A percentile compares a stretch with the other conserved stretches of the same genome.
phyloP scores from a whole-genome alignment of 1,140 invertebrate genomes.

The Bombus pascuorum region DNA sequence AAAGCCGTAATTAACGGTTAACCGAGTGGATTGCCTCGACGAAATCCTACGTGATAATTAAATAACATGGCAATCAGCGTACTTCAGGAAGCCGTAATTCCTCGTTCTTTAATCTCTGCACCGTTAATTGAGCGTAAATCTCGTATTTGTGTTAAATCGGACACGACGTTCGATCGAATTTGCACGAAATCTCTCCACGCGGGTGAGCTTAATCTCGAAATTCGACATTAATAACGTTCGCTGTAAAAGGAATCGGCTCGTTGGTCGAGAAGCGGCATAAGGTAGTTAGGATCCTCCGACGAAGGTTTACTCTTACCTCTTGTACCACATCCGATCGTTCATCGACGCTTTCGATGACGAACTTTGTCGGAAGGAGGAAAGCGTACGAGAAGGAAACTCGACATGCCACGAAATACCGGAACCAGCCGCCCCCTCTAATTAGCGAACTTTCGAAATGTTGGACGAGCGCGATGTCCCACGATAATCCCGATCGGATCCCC shows the following conservation, averaged over 20 bases:
- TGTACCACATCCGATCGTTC: neutral
- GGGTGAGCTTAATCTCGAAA: neutral
- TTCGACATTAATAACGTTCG: neutral
- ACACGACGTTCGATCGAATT: neutral
- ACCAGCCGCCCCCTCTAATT: slow-evolving; percentile 20
- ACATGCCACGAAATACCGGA: neutral
- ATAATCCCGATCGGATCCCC: slow-evolving; percentile 52
- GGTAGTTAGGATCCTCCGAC: neutral
- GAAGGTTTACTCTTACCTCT: neutral
- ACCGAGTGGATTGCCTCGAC: neutral
- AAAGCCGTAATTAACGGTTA: neutral
- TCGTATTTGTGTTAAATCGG: neutral
- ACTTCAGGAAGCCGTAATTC: slow-evolving; percentile 14
- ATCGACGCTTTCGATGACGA: neutral
- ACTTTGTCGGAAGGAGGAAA: neutral
- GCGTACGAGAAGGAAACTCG: neutral
- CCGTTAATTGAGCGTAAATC: slow-evolving; percentile 21
- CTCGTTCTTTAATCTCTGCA: neutral
- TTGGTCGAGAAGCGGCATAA: neutral
- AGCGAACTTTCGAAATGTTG: slow-evolving; percentile 18
- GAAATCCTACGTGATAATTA: slow-evolving; percentile 18
- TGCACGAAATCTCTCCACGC: neutral
- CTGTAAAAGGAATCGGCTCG: neutral
- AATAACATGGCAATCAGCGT: neutral
- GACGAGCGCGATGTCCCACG: slow-evolving; percentile 20